These are phyloP conservation scores for Malurus cyaneus DNA, from an alignment of 2,113 vertebrate genomes.

Conservation along the genomic window DNA sequence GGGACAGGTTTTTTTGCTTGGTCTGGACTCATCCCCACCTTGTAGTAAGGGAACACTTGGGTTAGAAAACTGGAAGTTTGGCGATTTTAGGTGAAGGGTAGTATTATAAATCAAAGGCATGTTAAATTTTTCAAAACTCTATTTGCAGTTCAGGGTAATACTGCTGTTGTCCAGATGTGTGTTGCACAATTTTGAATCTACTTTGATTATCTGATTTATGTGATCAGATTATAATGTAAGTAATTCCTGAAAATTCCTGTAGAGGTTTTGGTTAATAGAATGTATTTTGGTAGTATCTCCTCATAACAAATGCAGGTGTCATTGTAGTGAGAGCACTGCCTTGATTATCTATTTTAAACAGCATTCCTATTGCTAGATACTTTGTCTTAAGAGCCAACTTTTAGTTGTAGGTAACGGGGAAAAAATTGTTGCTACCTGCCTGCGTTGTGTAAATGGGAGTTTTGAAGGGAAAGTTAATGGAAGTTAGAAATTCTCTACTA, in stretches of 20 bases:
- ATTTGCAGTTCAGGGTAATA: neutral
- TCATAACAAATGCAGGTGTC: neutral
- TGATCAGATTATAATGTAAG: neutral
- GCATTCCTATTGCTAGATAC: neutral
- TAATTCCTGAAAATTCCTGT: neutral
- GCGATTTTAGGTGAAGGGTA: neutral
- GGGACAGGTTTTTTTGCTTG: conserved; percentile 32
- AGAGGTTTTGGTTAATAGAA: neutral
- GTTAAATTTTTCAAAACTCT: neutral
- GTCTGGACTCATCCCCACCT: neutral
- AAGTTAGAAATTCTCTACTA: neutral
- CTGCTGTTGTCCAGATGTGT: neutral
- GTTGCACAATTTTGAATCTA: neutral
- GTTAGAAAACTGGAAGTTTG: neutral
- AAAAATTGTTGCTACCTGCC: neutral
- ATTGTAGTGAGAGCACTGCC: neutral
- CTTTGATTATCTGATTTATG: neutral
- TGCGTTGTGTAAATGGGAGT: neutral
- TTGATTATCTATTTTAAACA: neutral
- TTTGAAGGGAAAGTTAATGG: neutral
- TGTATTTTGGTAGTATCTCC: neutral
- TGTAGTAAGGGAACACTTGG: neutral
- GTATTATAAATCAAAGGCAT: neutral
- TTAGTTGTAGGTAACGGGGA: neutral
- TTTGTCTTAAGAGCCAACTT: neutral